A percentile compares a stretch with the other conserved stretches of the same genome.
phyloP scores from a whole-genome alignment of 2,888 invertebrate species.

The Parapristionchus giblindavisi region DNA sequence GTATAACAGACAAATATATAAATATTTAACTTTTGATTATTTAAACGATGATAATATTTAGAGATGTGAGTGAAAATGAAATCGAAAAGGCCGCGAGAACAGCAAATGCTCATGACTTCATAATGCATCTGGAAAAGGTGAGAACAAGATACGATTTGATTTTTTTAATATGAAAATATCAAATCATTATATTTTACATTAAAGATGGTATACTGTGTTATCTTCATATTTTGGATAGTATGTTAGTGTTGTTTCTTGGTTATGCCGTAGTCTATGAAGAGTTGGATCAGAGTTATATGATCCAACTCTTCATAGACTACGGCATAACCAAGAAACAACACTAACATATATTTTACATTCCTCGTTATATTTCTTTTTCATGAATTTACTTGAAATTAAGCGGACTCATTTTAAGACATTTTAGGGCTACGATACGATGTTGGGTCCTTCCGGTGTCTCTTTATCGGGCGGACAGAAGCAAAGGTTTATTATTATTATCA shows the following conservation, averaged over 20 bases:
- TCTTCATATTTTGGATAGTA: too few species aligned
- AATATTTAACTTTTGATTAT: too few species aligned
- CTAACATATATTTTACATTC: neutral
- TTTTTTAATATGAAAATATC: neutral
- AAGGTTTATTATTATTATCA: too few species aligned
- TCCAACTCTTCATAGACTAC: too few species aligned
- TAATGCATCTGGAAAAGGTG: slow-evolving; percentile 7
- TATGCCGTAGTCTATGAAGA: too few species aligned
- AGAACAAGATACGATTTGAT: neutral
- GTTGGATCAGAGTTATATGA: too few species aligned
- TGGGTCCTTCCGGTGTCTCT: slow-evolving; percentile 10
- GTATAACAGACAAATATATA: too few species aligned
- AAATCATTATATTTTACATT: neutral
- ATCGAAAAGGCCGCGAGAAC: slow-evolving; percentile 4
- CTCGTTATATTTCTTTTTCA: neutral
- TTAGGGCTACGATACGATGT: slow-evolving; percentile 13
- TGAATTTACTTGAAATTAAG: neutral
- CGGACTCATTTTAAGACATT: neutral
- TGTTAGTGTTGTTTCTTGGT: too few species aligned
- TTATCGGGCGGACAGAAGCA: slow-evolving; percentile 26
- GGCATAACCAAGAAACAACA: too few species aligned
- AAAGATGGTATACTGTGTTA: too few species aligned
- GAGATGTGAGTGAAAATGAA: slow-evolving; percentile 10
- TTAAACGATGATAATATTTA: too few species aligned
- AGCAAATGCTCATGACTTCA: slow-evolving; percentile 27